Base-by-base conservation (phyloP, 2,888 invertebrate species). In the Altica lythri region DNA sequence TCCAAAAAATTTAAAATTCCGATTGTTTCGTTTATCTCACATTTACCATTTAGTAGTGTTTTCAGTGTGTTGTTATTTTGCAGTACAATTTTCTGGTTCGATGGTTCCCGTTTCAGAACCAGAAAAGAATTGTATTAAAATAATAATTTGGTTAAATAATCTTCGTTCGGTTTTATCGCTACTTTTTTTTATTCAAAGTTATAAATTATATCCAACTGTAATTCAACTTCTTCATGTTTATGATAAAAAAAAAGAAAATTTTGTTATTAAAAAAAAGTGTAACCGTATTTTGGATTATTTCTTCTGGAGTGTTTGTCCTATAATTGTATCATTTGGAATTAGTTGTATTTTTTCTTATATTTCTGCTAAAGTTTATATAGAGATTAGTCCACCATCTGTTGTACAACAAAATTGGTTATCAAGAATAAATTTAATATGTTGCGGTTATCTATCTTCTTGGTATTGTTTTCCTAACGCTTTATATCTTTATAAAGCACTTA, bases 191-290 rank as follows among this genome's bases (percentile, higher is more conserved):
- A 0, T 42, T 9, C 13, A 5, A n/a, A 42, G 25, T 9, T 8
- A 27, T 4, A 27, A 27, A 14, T 14, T 10, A 13, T 29, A 14
- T 42, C 42, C 29, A 4, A 13, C 4, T 42, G 14, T 42, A 14
- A 42, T 42, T 16, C 3, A 42, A 5, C 18, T 42, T n/a, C 10
- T 42, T 9, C 42, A 42, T 5, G 8, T 16, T 16, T 42, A 42
- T 9, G 42, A 42, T 5, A n/a, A 29, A 10, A 13, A 42, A 14
- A 42, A 42, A 10, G 12, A 12, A 2, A 6, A 16, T 27, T 42
- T 42, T 27, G 9, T 29, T 2, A 6, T 2, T 9, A n/a, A 8
- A 3, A 27, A 27, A 9, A 27, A 4, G n/a, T 22, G 3, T 12
- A 38, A 18, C 1, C 17, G 18, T 2, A 4, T 27, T 6, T 27